Percentiles rank a stretch among this genome's conserved stretches.
These are phyloP conservation scores for Oophaga pumilio DNA, from an alignment of 2,113 vertebrate genomes.

Conservation along the genomic window DNA sequence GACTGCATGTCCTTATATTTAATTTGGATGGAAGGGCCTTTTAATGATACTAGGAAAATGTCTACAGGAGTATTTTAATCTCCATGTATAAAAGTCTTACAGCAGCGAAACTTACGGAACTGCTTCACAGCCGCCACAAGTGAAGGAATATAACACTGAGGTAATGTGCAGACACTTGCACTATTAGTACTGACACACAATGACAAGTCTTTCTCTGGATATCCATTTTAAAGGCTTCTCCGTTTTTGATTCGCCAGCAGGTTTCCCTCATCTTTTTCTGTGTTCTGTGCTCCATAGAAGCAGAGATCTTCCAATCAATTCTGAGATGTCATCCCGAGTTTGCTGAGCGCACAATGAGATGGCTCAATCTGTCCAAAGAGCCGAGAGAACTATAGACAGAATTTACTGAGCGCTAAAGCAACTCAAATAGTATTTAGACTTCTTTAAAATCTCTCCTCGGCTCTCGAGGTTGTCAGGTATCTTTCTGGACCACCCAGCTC, in stretches of 20 bases:
- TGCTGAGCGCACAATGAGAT: constrained; percentile 25
- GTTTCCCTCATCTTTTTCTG: constrained; percentile 6
- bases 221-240: neutral
- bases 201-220: constrained; percentile 16
- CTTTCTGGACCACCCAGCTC: constrained; percentile 10
- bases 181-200: constrained; percentile 15
- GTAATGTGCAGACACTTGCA: neutral
- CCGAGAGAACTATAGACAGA: constrained; percentile 28
- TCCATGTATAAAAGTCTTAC: neutral
- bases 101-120: neutral
- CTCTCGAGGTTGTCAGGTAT: constrained; percentile 13
- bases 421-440: constrained; percentile 42
- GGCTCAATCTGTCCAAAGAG: constrained; percentile 38
- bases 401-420: constrained; percentile 30
- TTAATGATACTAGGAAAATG: too few relatives aligned
- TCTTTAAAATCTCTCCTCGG: constrained; percentile 9
- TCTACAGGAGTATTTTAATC: neutral
- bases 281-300: constrained; percentile 13
- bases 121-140: neutral
- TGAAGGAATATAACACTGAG: neutral
- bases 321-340: constrained; percentile 42
- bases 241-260: constrained; percentile 34
- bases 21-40: too few relatives aligned
- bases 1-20: too few relatives aligned
- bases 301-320: constrained; percentile 42